Evolutionary conservation across 1,140 invertebrate species (phyloP).

Genomic region (Ylistrum balloti): DNA sequence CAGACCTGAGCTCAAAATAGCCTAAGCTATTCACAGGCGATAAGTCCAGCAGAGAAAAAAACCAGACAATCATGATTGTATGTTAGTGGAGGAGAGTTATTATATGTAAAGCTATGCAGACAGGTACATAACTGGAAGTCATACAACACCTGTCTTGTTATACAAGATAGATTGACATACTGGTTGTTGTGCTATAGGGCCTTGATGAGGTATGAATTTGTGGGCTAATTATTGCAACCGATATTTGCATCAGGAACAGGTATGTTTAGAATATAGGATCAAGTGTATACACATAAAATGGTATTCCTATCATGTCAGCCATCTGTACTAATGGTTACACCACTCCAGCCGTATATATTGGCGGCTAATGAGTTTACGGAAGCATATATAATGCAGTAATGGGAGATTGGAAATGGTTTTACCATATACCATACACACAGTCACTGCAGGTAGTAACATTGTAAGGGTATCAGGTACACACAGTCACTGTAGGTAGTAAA

Average conservation of each 20-base stretch:
- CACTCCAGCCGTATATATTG: neutral
- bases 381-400: neutral
- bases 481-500: no score
- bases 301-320: neutral
- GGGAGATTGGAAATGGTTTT: neutral
- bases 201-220: slow-evolving; percentile 17
- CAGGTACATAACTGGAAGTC: no score
- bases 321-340: neutral
- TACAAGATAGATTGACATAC: no score
- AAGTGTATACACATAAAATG: neutral
- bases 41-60: no score
- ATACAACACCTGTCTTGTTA: no score
- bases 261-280: neutral
- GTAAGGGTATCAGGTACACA: no score
- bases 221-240: neutral
- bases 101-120: no score
- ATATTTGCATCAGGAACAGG: neutral
- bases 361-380: neutral
- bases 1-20: no score
- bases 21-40: no score
- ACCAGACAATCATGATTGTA: no score
- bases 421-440: neutral
- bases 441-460: no score
- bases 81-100: no score
- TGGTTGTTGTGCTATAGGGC: neutral